Conservation (phyloP, 1,140 invertebrate species). For the Nymphalis io region DNA sequence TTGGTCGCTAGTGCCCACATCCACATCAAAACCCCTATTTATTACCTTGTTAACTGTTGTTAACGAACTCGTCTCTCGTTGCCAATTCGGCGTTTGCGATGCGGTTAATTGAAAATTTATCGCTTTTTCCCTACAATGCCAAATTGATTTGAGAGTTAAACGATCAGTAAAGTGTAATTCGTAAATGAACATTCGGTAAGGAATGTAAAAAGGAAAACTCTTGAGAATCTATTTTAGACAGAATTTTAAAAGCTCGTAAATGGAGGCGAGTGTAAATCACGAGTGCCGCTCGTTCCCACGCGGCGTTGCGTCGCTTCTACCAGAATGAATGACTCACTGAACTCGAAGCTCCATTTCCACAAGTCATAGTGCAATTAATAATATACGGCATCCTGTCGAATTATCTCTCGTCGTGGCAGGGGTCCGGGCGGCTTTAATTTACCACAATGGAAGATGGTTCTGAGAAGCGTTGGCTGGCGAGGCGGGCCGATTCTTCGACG, state of each 20-base stretch:
- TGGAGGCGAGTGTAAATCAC: constrained; percentile 60
- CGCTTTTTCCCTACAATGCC: constrained; percentile 51
- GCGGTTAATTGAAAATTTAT: constrained; percentile 71
- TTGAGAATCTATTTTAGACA: constrained; percentile 41
- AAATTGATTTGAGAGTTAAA: constrained; percentile 63
- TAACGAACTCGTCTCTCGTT: constrained; percentile 67
- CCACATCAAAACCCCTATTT: constrained; percentile 64
- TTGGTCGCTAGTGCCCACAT: constrained; percentile 63
- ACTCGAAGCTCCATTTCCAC: constrained; percentile 76
- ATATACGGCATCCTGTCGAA: constrained; percentile 81
- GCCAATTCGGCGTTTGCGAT: constrained; percentile 49
- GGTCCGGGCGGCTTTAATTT: constrained; percentile 80
- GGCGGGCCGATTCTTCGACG: constrained; percentile 78
- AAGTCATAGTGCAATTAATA: constrained; percentile 81
- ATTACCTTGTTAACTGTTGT: constrained; percentile 79
- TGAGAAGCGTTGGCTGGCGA: constrained; percentile 75
- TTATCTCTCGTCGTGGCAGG: constrained; percentile 80
- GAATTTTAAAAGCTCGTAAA: constrained; percentile 60
- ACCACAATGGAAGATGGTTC: constrained; percentile 79
- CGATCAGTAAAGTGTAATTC: constrained; percentile 39
- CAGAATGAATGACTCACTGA: constrained; percentile 79
- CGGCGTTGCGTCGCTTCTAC: constrained; percentile 54
- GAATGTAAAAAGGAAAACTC: constrained; percentile 46
- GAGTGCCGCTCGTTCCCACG: constrained; percentile 68
- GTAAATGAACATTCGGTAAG: constrained; percentile 27